Percentiles rank a stretch among this genome's conserved stretches.
phyloP scores from a whole-genome alignment of 2,797 vertebrate species.

The Oceanodroma leucorhoa region DNA sequence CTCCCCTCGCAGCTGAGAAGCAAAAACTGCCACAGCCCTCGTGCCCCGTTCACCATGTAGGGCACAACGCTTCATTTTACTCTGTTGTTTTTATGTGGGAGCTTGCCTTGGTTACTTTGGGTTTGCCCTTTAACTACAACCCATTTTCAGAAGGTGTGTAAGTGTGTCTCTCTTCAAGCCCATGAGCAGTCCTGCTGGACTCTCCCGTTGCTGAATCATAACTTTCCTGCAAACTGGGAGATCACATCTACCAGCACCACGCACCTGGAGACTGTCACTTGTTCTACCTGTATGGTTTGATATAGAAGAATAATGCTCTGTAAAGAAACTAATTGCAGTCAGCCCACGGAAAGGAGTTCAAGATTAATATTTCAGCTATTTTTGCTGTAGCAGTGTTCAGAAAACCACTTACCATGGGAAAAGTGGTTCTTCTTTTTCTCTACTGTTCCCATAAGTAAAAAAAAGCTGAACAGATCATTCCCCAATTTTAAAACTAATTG shows the following conservation, averaged over 20 bases:
- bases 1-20: neutral
- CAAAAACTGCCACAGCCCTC: neutral
- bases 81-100: neutral
- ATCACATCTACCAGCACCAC: neutral
- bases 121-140: neutral
- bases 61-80: neutral
- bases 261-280: neutral
- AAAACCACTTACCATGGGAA: neutral
- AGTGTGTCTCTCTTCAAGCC: neutral
- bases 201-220: neutral
- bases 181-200: neutral
- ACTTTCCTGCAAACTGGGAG: neutral
- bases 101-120: neutral
- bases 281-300: neutral
- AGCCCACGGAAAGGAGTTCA: neutral
- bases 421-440: neutral
- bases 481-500: neutral
- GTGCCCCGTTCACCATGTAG: accelerated
- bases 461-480: neutral
- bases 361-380: neutral
- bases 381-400: neutral
- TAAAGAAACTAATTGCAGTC: neutral
- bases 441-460: neutral
- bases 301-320: neutral
- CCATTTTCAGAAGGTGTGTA: neutral